Percentiles rank a stretch among this genome's conserved stretches.
phyloP scores from a whole-genome alignment of 2,797 vertebrate genomes.

The Phataginus tricuspis region DNA sequence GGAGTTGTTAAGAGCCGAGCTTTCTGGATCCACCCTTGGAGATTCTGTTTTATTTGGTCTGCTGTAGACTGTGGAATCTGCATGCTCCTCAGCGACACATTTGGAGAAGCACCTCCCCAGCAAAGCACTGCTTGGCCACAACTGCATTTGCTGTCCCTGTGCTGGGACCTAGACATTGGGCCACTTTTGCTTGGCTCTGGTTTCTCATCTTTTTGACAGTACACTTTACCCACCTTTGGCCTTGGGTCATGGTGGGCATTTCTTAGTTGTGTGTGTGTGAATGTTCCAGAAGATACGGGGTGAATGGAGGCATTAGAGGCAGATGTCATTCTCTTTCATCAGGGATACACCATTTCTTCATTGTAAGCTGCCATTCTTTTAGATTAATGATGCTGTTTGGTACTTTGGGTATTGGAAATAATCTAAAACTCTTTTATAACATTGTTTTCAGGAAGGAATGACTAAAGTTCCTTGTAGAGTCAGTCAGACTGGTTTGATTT shows the following conservation, averaged over 20 bases:
- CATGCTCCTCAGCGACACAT: neutral
- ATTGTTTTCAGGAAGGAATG: neutral
- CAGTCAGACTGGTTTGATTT: neutral
- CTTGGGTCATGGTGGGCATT: neutral
- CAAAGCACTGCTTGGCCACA: fast-evolving
- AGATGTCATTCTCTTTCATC: neutral
- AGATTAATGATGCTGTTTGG: neutral
- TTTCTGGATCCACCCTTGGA: neutral
- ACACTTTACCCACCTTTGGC: neutral
- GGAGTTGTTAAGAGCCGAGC: neutral
- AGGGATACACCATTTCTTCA: neutral
- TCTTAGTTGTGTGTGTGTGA: neutral
- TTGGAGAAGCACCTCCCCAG: neutral
- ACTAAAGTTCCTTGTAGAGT: neutral
- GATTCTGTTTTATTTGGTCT: neutral
- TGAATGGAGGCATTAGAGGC: neutral
- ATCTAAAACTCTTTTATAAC: neutral
- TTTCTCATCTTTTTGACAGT: neutral
- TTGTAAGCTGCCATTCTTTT: neutral
- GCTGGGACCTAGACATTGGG: neutral
- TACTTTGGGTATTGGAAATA: neutral
- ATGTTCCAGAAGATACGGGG: neutral
- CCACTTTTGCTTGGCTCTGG: neutral
- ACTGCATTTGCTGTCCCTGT: neutral
- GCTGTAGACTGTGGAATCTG: neutral